These are phyloP conservation scores for Cephus spinipes DNA, from an alignment of 2,888 invertebrate genomes.

Conservation along the genomic window DNA sequence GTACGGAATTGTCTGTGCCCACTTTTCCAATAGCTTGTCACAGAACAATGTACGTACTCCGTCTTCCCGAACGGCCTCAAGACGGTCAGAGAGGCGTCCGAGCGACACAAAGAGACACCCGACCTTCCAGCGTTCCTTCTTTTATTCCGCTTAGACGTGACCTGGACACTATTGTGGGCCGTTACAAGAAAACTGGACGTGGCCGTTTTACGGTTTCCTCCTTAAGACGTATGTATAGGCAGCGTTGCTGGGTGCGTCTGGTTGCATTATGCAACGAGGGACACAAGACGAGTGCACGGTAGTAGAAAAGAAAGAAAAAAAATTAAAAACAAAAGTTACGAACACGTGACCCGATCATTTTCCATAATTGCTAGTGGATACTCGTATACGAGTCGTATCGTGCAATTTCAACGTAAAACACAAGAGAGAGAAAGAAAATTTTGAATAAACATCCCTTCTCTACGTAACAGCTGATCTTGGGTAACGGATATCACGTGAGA, in stretches of 20 bases:
- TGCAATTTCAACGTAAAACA: neutral
- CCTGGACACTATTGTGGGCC: neutral
- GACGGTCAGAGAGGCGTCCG: neutral
- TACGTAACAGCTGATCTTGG: neutral
- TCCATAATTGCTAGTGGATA: neutral
- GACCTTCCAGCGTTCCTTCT: neutral
- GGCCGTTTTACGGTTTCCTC: slow-evolving; percentile 4
- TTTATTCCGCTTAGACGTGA: neutral
- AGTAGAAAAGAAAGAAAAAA: neutral
- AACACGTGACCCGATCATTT: neutral
- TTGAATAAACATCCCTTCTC: too few relatives aligned
- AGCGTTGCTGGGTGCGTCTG: neutral
- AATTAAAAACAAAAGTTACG: neutral
- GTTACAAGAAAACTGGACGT: neutral
- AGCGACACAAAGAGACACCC: slow-evolving; percentile 1
- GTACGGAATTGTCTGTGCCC: neutral
- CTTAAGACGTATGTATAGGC: neutral
- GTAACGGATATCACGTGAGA: neutral
- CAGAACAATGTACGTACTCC: neutral
- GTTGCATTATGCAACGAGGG: neutral
- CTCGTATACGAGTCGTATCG: neutral
- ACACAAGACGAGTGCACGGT: neutral
- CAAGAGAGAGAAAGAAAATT: neutral
- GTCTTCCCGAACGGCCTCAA: neutral
- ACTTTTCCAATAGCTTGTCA: neutral